phyloP scores from a whole-genome alignment of 2,797 vertebrate species.

The Carapus acus region DNA sequence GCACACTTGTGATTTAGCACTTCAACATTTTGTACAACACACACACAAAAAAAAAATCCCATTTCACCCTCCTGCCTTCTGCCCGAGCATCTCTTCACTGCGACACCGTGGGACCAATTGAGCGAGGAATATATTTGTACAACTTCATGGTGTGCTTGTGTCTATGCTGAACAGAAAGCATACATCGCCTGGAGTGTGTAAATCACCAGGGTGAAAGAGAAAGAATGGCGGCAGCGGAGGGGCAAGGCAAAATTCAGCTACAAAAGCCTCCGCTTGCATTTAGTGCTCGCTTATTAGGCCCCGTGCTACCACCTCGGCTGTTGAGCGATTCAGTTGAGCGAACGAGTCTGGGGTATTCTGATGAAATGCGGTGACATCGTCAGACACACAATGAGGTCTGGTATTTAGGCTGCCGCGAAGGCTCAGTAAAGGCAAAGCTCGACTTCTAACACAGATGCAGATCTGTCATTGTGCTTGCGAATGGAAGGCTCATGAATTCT shows the following conservation, averaged over 20 bases:
- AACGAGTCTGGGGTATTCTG: constrained; percentile 72
- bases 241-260: constrained; percentile 57
- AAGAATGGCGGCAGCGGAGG: constrained; percentile 43
- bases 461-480: neutral
- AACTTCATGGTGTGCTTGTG: constrained; percentile 49
- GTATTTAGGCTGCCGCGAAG: constrained; percentile 18
- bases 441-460: constrained; percentile 34
- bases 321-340: constrained; percentile 66
- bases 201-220: constrained; percentile 71
- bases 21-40: constrained; percentile 66
- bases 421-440: constrained; percentile 30
- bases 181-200: constrained; percentile 68
- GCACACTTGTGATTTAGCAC: constrained; percentile 64
- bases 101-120: constrained; percentile 78
- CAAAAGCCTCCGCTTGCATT: constrained; percentile 69
- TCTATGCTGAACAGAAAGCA: constrained; percentile 57
- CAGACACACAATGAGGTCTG: constrained; percentile 45
- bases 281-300: constrained; percentile 71
- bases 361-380: constrained; percentile 71
- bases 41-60: constrained; percentile 63
- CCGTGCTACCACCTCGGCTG: constrained; percentile 58
- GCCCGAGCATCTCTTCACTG: constrained; percentile 72
- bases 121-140: constrained; percentile 73
- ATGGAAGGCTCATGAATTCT: constrained; percentile 11
- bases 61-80: constrained; percentile 58